phyloP scores from a whole-genome alignment of 2,113 vertebrate species.

The Antidorcas marsupialis region DNA sequence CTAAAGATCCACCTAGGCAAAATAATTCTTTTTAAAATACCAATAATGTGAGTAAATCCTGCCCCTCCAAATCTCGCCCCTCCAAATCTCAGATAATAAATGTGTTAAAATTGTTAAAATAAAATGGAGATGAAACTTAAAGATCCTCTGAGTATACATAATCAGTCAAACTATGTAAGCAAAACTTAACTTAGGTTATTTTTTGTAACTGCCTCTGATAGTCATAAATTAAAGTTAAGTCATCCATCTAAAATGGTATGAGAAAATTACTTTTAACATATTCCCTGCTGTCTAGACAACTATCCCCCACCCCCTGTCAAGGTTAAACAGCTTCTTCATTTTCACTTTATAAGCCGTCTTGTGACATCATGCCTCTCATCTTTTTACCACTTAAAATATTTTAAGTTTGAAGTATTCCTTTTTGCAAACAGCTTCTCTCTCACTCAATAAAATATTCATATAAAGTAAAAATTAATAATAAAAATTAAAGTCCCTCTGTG shows the following conservation, averaged over 20 bases:
- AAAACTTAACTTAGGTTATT: not conserved
- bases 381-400: not conserved
- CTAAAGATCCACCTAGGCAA: not conserved
- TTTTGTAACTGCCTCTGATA: not conserved
- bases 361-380: not conserved
- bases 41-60: not conserved
- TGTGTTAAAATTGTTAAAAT: not conserved
- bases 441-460: not conserved
- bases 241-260: not conserved
- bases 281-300: not conserved
- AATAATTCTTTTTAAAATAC: not conserved
- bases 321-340: not conserved
- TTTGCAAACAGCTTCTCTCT: not conserved
- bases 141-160: not conserved
- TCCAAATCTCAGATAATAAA: not conserved
- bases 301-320: not conserved
- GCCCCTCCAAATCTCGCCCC: not conserved
- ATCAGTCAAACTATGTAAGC: not conserved
- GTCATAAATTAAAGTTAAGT: not conserved
- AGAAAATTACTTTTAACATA: not conserved
- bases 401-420: not conserved
- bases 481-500: not conserved
- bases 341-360: not conserved
- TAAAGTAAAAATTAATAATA: not conserved
- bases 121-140: not conserved